phyloP scores from a whole-genome alignment of 1,140 invertebrate genomes.

The Drosophila ogumai region DNA sequence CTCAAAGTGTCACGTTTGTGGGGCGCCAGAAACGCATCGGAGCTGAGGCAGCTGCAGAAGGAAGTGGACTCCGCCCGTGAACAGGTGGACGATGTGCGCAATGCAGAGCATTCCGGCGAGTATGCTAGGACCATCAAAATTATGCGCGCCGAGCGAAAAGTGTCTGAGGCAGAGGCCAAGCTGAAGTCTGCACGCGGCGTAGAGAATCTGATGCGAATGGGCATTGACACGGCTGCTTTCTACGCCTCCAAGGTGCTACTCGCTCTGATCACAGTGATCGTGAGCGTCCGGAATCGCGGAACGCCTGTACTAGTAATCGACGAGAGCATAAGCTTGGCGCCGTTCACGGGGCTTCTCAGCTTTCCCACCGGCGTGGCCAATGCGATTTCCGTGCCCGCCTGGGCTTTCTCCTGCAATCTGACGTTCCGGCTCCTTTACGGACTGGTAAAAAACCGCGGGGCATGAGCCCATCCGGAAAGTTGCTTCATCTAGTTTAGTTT shows the following conservation, averaged over 20 bases:
- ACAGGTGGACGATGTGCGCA: slow-evolving; percentile 53
- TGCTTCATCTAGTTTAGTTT: slow-evolving; percentile 27
- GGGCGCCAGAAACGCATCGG: slow-evolving; percentile 17
- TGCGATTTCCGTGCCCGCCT: slow-evolving; percentile 74
- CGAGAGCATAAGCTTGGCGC: slow-evolving; percentile 64
- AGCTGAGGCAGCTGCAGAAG: slow-evolving; percentile 23
- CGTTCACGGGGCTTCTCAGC: slow-evolving; percentile 66
- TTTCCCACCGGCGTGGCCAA: slow-evolving; percentile 77
- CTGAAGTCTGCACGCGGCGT: slow-evolving; percentile 43
- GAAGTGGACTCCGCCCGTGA: slow-evolving; percentile 57
- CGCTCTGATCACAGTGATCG: slow-evolving; percentile 51
- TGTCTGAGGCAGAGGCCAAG: slow-evolving; percentile 52
- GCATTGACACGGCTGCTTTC: slow-evolving; percentile 62
- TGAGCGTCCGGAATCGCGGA: slow-evolving; percentile 67
- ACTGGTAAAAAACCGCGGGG: slow-evolving; percentile 48
- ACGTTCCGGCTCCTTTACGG: slow-evolving; percentile 64
- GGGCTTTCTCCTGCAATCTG: slow-evolving; percentile 78
- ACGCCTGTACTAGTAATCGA: slow-evolving; percentile 69
- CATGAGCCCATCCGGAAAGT: slow-evolving; percentile 23
- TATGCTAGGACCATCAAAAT: slow-evolving; percentile 67
- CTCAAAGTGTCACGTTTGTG: slow-evolving; percentile 70
- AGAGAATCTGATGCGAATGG: slow-evolving; percentile 47
- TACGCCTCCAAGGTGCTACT: slow-evolving; percentile 67
- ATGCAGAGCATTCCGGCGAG: slow-evolving; percentile 57
- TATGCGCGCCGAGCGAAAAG: slow-evolving; percentile 75